phyloP scores from a whole-genome alignment of 2,113 vertebrate species.

The Phalacrocorax brasilianus region DNA sequence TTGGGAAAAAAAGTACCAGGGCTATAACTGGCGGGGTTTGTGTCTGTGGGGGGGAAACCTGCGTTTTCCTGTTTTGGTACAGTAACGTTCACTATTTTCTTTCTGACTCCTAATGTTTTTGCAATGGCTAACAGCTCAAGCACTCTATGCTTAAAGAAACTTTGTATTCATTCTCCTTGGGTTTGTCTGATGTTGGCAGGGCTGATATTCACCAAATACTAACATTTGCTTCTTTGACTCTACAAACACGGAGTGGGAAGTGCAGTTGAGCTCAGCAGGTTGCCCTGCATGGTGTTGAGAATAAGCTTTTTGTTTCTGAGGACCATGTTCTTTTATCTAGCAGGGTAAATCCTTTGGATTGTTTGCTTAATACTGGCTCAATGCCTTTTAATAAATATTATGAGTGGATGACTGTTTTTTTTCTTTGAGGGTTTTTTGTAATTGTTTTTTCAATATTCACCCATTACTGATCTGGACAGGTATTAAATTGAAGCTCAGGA shows the following conservation, averaged over 20 bases:
- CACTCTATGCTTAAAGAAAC: neutral
- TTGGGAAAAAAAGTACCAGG: neutral
- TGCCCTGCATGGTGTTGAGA: neutral
- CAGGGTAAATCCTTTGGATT: neutral
- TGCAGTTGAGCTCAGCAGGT: neutral
- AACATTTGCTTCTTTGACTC: neutral
- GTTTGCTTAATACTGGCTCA: neutral
- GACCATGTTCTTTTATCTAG: neutral
- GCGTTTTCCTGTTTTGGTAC: slow-evolving; percentile 2
- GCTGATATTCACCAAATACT: neutral
- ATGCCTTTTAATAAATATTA: neutral
- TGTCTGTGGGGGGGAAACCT: neutral
- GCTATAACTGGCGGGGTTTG: neutral
- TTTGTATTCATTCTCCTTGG: neutral
- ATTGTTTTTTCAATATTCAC: neutral
- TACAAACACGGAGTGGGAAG: neutral
- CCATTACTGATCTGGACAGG: neutral
- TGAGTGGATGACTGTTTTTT: neutral
- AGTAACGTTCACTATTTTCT: neutral
- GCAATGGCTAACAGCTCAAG: neutral
- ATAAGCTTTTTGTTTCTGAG: slow-evolving; percentile 23
- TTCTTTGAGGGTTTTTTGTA: neutral
- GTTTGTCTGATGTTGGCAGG: neutral
- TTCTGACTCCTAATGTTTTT: neutral
- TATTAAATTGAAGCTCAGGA: neutral